These are phyloP conservation scores for Phymorhynchus buccinoides DNA, from an alignment of 1,140 invertebrate species.

Conservation along the genomic window DNA sequence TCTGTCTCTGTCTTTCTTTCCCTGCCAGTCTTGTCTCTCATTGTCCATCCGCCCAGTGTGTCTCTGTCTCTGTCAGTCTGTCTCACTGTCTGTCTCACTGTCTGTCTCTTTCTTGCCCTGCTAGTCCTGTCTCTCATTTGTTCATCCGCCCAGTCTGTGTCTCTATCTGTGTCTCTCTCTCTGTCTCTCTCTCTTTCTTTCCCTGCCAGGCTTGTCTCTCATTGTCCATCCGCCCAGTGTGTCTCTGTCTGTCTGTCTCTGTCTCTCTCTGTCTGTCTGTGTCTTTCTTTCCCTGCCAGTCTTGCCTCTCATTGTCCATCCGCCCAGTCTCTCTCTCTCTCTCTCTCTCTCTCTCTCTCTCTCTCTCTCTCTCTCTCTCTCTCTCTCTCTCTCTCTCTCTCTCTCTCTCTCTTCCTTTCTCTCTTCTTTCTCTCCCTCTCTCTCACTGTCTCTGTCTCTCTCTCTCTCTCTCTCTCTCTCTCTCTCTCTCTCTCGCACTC, in stretches of 20 bases:
- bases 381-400: constrained; percentile 9
- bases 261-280: too few species aligned
- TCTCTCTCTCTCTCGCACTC: constrained; percentile 19
- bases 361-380: neutral
- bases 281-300: neutral
- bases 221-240: too few species aligned
- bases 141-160: too few species aligned
- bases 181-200: too few species aligned
- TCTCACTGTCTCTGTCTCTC: neutral
- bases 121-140: too few species aligned
- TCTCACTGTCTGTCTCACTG: constrained; percentile 7
- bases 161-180: too few species aligned
- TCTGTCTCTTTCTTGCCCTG: too few species aligned
- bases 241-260: too few species aligned
- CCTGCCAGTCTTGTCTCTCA: neutral
- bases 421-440: neutral
- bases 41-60: neutral
- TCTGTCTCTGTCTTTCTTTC: neutral
- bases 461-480: constrained; percentile 19
- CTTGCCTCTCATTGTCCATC: too few species aligned
- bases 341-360: neutral
- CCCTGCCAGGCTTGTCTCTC: too few species aligned
- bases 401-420: neutral
- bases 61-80: neutral
- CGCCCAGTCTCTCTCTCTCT: neutral